A percentile compares a stretch with the other conserved stretches of the same genome.
Evolutionary conservation across 2,113 vertebrate genomes (phyloP).

Genomic region (Leptobrachium ailaonicum): DNA sequence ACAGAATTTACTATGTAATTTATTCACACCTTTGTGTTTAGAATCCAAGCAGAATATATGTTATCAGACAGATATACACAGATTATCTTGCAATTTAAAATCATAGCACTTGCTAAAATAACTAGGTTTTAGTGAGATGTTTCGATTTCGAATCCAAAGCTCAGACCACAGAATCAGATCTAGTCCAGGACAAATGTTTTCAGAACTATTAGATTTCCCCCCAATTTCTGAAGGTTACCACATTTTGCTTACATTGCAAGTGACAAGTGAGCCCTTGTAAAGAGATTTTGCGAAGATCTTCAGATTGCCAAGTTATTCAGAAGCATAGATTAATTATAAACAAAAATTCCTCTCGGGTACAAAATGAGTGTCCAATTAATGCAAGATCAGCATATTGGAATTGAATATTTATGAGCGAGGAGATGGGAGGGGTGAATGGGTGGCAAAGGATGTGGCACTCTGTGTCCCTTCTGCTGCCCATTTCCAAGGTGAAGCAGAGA

Average conservation of each 20-base stretch:
- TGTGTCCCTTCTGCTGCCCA: slow-evolving; percentile 32
- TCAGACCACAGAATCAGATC: too few relatives aligned
- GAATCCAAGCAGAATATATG: too few relatives aligned
- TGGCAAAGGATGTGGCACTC: slow-evolving; percentile 20
- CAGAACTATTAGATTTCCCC: too few relatives aligned
- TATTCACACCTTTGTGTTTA: too few relatives aligned
- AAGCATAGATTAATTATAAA: slow-evolving; percentile 45
- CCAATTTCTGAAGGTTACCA: neutral
- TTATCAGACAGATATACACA: too few relatives aligned
- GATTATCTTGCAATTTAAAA: too few relatives aligned
- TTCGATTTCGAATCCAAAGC: too few relatives aligned
- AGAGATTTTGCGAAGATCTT: slow-evolving; percentile 29
- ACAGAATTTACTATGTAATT: too few relatives aligned
- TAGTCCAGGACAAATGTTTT: too few relatives aligned
- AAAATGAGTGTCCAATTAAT: slow-evolving; percentile 40
- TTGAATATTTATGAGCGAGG: slow-evolving; percentile 36
- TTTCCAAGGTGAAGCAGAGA: slow-evolving; percentile 46
- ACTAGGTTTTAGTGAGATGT: too few relatives aligned
- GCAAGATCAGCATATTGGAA: slow-evolving; percentile 38
- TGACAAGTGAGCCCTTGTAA: slow-evolving; percentile 8
- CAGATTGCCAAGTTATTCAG: slow-evolving; percentile 35
- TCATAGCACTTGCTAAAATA: too few relatives aligned
- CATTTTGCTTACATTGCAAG: neutral
- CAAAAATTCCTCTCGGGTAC: slow-evolving; percentile 42
- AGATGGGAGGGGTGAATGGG: neutral